These are phyloP conservation scores for Subacronicta megacephala DNA, from an alignment of 2,888 invertebrate genomes.

Conservation along the genomic window DNA sequence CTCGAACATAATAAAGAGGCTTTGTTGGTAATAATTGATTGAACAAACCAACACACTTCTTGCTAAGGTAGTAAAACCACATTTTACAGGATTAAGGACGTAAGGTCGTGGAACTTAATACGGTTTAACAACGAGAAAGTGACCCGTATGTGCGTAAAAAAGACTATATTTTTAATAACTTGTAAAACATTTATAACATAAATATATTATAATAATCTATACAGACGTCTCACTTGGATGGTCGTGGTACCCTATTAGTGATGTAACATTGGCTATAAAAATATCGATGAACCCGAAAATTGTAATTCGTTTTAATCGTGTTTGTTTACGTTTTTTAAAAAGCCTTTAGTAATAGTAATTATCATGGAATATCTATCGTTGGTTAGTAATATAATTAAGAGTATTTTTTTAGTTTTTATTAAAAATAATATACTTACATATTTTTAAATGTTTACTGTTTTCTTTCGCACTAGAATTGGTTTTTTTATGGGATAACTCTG, in stretches of 20 bases:
- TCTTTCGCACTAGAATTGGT: no score
- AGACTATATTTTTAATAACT: conserved; percentile 75
- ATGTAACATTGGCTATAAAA: conserved; percentile 33
- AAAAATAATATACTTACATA: no score
- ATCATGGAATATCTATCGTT: no score
- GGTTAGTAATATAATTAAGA: no score
- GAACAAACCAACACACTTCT: conserved; percentile 7
- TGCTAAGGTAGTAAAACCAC: background rate
- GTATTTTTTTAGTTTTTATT: no score
- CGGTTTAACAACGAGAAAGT: conserved; percentile 54
- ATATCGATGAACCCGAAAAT: background rate
- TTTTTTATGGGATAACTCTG: no score
- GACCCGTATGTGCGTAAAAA: conserved; percentile 61
- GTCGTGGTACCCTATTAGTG: conserved; percentile 32
- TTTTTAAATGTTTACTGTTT: no score
- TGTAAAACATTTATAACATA: conserved; percentile 72
- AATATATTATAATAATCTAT: conserved; percentile 84
- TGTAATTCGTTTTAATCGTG: no score
- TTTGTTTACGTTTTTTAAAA: no score
- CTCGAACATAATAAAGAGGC: background rate
- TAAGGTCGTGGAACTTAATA: conserved; percentile 42
- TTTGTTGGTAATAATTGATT: background rate
- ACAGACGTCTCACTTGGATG: conserved; percentile 75
- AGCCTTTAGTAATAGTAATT: no score
- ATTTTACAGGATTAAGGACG: conserved; percentile 27